Evolutionary conservation across 1,140 invertebrate species (phyloP).

Genomic region (Forficula auricularia): DNA sequence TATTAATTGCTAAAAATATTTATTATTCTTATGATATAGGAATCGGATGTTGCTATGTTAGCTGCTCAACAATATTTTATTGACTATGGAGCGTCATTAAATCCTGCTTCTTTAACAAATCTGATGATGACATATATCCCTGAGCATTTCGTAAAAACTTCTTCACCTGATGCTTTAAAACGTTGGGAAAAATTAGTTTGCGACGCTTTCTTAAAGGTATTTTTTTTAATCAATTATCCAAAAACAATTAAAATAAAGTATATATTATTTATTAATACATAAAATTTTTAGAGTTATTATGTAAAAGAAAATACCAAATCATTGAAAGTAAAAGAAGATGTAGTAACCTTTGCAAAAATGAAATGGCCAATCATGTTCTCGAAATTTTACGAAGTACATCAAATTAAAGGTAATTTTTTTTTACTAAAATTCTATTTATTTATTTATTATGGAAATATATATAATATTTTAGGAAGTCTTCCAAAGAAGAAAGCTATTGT

Average conservation of each 20-base stretch:
- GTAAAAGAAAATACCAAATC: conserved; percentile 32
- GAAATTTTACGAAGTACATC: conserved; percentile 59
- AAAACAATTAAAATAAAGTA: conserved; percentile 10
- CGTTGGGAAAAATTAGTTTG: conserved; percentile 53
- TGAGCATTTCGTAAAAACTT: conserved; percentile 46
- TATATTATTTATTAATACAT: conserved; percentile 5
- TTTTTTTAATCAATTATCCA: no score
- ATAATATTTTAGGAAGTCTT: conserved; percentile 55
- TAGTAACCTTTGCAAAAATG: conserved; percentile 76
- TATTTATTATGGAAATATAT: conserved; percentile 2
- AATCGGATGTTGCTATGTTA: conserved; percentile 72
- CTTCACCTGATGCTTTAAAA: conserved; percentile 38
- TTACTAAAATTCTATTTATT: background rate
- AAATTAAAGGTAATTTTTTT: conserved; percentile 22
- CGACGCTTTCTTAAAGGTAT: conserved; percentile 34
- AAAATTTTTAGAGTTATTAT: conserved; percentile 31
- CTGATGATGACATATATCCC: conserved; percentile 69
- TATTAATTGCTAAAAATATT: no score
- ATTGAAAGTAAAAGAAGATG: conserved; percentile 63
- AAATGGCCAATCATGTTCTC: conserved; percentile 91
- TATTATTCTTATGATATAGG: conserved; percentile 31
- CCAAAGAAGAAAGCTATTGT: conserved; percentile 73
- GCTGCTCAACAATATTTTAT: conserved; percentile 78
- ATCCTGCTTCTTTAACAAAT: conserved; percentile 46
- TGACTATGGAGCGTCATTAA: conserved; percentile 50